Conservation (phyloP, 2,797 vertebrate species). For the Falco concolor region DNA sequence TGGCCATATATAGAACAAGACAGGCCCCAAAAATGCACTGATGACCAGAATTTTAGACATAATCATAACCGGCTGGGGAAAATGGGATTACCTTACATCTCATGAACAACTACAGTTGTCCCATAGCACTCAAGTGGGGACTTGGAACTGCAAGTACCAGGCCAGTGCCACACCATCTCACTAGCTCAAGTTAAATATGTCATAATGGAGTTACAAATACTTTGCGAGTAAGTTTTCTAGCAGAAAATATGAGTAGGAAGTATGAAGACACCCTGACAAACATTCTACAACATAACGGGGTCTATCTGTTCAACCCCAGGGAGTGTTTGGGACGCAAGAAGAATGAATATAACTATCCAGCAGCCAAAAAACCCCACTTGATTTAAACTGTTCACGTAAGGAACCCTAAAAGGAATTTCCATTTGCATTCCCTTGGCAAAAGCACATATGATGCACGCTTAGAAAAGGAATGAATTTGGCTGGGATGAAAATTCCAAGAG, state of each 20-base stretch:
- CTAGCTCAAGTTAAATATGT: not conserved
- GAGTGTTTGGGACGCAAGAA: not conserved
- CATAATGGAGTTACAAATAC: not conserved
- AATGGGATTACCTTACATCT: conserved; percentile 16
- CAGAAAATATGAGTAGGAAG: not conserved
- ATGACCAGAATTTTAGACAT: conserved; percentile 27
- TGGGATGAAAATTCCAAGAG: not conserved
- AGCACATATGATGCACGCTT: not conserved
- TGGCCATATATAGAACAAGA: conserved; percentile 47
- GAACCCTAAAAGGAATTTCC: not conserved
- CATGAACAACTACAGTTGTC: conserved; percentile 18
- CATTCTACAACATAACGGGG: not conserved
- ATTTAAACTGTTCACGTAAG: not conserved
- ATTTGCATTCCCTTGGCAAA: not conserved
- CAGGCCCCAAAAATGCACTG: conserved; percentile 29
- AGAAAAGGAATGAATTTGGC: not conserved
- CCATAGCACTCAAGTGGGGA: not conserved
- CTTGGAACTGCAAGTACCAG: not conserved
- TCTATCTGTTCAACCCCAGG: not conserved
- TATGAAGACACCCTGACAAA: not conserved
- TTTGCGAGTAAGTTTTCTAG: not conserved
- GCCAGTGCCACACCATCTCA: not conserved
- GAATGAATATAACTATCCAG: not conserved
- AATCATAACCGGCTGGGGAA: conserved; percentile 57
- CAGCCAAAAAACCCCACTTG: not conserved